These are phyloP conservation scores for Hexactinellida sp. DNA, from an alignment of 37 sponge, comb jelly and placozoan genomes.

Conservation along the genomic window DNA sequence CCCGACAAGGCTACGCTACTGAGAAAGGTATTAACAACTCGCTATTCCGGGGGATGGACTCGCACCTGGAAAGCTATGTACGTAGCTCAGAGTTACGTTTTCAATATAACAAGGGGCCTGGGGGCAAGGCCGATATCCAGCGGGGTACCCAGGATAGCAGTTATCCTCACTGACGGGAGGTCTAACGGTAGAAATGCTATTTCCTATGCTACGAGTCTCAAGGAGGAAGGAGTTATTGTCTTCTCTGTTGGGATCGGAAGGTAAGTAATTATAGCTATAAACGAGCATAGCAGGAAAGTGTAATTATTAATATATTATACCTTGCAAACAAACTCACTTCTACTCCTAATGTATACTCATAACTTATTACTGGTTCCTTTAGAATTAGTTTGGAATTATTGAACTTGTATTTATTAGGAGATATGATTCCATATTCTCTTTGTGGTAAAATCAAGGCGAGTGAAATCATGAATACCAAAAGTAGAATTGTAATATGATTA, in stretches of 20 bases:
- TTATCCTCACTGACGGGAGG: slow-evolving; percentile 72
- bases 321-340: too few relatives aligned
- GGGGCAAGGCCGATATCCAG: slow-evolving; percentile 52
- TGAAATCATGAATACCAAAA: too few relatives aligned
- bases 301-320: too few relatives aligned
- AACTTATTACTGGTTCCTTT: too few relatives aligned
- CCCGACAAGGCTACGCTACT: not conserved
- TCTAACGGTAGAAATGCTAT: slow-evolving; percentile 42
- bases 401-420: too few relatives aligned
- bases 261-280: not conserved
- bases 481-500: too few relatives aligned
- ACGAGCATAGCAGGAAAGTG: too few relatives aligned
- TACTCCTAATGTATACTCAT: too few relatives aligned
- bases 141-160: slow-evolving; percentile 60
- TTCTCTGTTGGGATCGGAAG: slow-evolving; percentile 15
- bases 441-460: too few relatives aligned
- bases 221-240: slow-evolving; percentile 40
- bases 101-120: not conserved
- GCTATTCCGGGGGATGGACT: not conserved
- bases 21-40: not conserved
- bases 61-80: not conserved
- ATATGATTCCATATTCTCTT: too few relatives aligned
- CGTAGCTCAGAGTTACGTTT: not conserved
- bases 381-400: too few relatives aligned
- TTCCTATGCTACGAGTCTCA: not conserved